Percentiles rank a stretch among this genome's conserved stretches.
Conservation (phyloP, 2,113 vertebrate genomes). For the human (Homo sapiens) region DNA sequence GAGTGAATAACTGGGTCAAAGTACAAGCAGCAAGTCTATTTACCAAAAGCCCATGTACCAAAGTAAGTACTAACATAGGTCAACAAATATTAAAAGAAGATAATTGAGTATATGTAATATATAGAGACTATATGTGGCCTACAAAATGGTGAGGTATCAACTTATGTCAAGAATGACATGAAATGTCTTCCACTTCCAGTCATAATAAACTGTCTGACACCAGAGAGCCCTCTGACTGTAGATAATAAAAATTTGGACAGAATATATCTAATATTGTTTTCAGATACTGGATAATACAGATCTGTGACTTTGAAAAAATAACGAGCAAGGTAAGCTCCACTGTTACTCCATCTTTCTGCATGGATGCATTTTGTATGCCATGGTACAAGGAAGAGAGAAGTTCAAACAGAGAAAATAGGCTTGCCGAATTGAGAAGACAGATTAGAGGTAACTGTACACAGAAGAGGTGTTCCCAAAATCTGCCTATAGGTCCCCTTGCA, state of each 20-base stretch:
- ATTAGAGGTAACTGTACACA: background rate
- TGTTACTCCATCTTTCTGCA: background rate
- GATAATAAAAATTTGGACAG: background rate
- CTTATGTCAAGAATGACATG: background rate
- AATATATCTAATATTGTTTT: background rate
- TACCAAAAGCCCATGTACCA: background rate
- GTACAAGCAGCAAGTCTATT: constrained; percentile 5
- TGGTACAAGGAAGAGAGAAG: background rate
- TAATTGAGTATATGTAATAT: background rate
- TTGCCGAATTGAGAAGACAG: background rate
- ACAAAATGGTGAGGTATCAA: background rate
- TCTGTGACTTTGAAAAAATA: background rate
- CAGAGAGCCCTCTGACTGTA: background rate
- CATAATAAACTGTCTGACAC: background rate
- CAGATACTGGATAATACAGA: background rate
- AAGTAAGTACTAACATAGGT: background rate
- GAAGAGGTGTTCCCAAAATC: background rate
- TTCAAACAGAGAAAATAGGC: background rate
- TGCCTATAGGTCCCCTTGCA: background rate
- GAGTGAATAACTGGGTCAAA: background rate
- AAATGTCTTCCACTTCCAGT: background rate
- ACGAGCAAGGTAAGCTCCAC: background rate
- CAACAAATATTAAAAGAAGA: background rate
- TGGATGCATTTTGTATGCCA: background rate
- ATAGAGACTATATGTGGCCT: background rate